Conservation (phyloP, 2,888 invertebrate species). For the Tenthredo amoena region DNA sequence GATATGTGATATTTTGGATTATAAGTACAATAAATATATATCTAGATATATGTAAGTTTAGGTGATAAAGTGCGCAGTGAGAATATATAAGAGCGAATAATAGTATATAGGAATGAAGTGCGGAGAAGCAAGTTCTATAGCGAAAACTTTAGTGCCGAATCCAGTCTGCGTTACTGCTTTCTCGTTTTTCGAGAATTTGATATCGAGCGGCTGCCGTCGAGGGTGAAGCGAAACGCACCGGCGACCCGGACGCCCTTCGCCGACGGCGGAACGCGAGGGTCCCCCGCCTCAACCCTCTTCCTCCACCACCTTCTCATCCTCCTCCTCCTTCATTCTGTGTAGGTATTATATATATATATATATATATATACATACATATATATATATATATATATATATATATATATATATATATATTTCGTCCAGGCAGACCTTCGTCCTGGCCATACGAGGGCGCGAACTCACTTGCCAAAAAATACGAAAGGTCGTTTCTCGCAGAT, state of each 20-base stretch:
- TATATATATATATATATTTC: conserved; percentile 4
- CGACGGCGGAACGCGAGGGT: conserved; percentile 51
- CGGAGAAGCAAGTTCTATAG: conserved; percentile 52
- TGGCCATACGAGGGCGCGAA: conserved; percentile 33
- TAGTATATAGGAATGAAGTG: conserved; percentile 29
- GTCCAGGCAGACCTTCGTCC: conserved; percentile 38
- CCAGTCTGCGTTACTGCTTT: conserved; percentile 47
- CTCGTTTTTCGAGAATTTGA: conserved; percentile 68
- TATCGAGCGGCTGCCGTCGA: conserved; percentile 67
- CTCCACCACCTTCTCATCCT: conserved; percentile 51
- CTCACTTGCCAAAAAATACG: conserved; percentile 28
- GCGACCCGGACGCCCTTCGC: conserved; percentile 56
- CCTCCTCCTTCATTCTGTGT: conserved; percentile 38
- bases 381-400: conserved; percentile 10
- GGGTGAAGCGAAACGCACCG: conserved; percentile 56
- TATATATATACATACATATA: background rate
- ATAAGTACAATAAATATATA: background rate
- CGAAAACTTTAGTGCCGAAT: conserved; percentile 44
- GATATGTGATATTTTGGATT: background rate
- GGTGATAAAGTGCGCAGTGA: background rate
- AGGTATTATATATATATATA: conserved; percentile 20
- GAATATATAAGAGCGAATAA: background rate
- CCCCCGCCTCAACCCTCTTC: conserved; percentile 47
- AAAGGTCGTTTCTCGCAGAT: conserved; percentile 32
- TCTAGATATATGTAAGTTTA: background rate